Conservation (phyloP, 2,797 vertebrate genomes). For the Epinephelus malabaricus region DNA sequence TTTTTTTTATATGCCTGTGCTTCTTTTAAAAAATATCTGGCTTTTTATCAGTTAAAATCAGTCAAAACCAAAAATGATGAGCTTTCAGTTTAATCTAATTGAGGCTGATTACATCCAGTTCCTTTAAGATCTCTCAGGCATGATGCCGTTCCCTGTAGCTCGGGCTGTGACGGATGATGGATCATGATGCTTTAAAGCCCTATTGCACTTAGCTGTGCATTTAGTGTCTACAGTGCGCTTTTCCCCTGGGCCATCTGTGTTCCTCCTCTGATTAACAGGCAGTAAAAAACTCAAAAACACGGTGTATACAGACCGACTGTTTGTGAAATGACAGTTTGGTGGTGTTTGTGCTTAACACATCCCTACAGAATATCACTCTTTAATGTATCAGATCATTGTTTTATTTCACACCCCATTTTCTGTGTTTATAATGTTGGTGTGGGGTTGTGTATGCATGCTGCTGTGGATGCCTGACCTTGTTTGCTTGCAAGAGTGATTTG, state of each 20-base stretch:
- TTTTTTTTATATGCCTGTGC: conserved; percentile 7
- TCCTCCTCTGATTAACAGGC: conserved; percentile 76
- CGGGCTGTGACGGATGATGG: conserved; percentile 69
- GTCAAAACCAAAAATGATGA: conserved; percentile 37
- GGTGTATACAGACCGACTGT: conserved; percentile 41
- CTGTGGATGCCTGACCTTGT: conserved; percentile 60
- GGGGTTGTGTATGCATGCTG: conserved; percentile 7
- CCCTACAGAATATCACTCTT: conserved; percentile 33
- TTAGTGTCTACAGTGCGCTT: conserved; percentile 66
- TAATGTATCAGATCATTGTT: conserved; percentile 55
- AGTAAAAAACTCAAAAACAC: conserved; percentile 61
- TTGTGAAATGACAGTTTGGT: conserved; percentile 55
- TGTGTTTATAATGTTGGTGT: conserved; percentile 38
- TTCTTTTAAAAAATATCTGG: conserved; percentile 7
- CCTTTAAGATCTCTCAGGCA: conserved; percentile 58
- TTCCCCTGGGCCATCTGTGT: conserved; percentile 70
- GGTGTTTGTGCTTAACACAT: conserved; percentile 28
- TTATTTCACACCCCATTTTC: conserved; percentile 67
- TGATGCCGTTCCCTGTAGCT: conserved; percentile 56
- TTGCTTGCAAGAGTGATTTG: conserved; percentile 66
- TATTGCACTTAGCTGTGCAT: conserved; percentile 74
- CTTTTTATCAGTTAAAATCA: conserved; percentile 29
- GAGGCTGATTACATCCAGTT: conserved; percentile 57
- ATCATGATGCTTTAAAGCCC: conserved; percentile 68
- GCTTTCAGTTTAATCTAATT: conserved; percentile 56